A percentile compares a stretch with the other conserved stretches of the same genome.
These are phyloP conservation scores for Dolichotis patagonum DNA, from an alignment of 2,113 vertebrate species.

Conservation along the genomic window DNA sequence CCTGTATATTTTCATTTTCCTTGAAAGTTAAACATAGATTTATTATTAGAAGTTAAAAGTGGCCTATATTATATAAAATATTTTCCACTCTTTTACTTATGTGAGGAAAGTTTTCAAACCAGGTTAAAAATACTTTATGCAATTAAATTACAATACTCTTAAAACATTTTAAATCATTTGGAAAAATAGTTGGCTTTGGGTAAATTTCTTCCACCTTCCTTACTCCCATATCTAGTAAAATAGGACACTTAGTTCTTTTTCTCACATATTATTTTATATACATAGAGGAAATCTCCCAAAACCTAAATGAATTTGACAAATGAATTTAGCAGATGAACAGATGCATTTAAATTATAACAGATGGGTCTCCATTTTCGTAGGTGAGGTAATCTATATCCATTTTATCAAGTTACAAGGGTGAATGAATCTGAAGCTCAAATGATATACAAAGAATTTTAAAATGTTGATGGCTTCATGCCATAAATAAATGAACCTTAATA, in stretches of 20 bases:
- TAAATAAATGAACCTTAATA: constrained; percentile 49
- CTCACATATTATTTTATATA: constrained; percentile 57
- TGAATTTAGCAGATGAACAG: constrained; percentile 79
- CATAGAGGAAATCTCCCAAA: constrained; percentile 66
- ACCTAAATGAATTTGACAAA: constrained; percentile 80
- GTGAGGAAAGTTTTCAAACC: background rate
- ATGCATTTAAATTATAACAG: constrained; percentile 78
- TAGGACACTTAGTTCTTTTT: constrained; percentile 65
- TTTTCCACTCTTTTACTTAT: background rate
- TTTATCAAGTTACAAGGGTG: constrained; percentile 75
- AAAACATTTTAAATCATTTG: constrained; percentile 57
- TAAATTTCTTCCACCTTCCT: background rate
- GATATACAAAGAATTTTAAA: constrained; percentile 50
- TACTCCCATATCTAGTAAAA: constrained; percentile 24
- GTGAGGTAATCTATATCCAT: constrained; percentile 71
- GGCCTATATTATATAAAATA: background rate
- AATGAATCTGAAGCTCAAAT: constrained; percentile 54
- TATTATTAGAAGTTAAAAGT: background rate
- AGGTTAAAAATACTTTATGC: background rate
- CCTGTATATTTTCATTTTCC: background rate
- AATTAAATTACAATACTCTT: constrained; percentile 31
- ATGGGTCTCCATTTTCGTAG: constrained; percentile 75
- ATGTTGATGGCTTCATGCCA: constrained; percentile 36
- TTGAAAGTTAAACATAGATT: background rate
- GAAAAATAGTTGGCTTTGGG: background rate